Percentiles rank a stretch among this genome's conserved stretches.
Evolutionary conservation across 1,140 invertebrate genomes (phyloP).

Genomic region (Oedothorax gibbosus): DNA sequence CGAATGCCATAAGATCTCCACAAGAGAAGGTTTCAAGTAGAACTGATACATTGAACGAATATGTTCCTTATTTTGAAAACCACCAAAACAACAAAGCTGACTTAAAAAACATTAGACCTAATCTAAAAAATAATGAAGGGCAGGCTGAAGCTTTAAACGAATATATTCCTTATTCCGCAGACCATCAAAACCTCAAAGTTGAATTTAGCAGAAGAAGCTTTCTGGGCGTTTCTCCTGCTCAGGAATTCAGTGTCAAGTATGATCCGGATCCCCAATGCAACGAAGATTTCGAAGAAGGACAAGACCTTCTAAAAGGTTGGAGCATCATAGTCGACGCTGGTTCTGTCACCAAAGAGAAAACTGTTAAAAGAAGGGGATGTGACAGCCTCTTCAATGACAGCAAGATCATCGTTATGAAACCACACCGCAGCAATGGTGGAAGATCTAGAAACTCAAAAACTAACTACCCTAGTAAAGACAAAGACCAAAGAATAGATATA

Average conservation of each 20-base stretch:
- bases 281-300: conserved; percentile 8
- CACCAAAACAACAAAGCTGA: too few species aligned
- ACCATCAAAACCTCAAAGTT: background rate
- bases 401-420: conserved; percentile 17
- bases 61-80: background rate
- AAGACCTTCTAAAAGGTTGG: conserved; percentile 34
- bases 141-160: background rate
- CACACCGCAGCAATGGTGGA: background rate
- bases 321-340: conserved; percentile 51
- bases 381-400: background rate
- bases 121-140: too few species aligned
- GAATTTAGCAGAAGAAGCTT: conserved; percentile 11
- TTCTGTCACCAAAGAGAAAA: conserved; percentile 48
- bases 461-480: background rate
- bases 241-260: conserved; percentile 34
- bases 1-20: too few species aligned
- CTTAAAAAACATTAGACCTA: too few species aligned
- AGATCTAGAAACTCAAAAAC: background rate
- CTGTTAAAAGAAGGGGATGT: conserved; percentile 37
- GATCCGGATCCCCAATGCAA: conserved; percentile 35
- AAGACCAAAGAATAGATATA: conserved; percentile 14
- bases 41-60: too few species aligned
- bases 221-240: conserved; percentile 30
- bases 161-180: too few species aligned
- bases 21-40: too few species aligned